Percentiles rank a stretch among this genome's conserved stretches.
These are phyloP conservation scores for Scolanthus callimorphus DNA, from an alignment of 92 coral and sea anemone genomes.

Conservation along the genomic window DNA sequence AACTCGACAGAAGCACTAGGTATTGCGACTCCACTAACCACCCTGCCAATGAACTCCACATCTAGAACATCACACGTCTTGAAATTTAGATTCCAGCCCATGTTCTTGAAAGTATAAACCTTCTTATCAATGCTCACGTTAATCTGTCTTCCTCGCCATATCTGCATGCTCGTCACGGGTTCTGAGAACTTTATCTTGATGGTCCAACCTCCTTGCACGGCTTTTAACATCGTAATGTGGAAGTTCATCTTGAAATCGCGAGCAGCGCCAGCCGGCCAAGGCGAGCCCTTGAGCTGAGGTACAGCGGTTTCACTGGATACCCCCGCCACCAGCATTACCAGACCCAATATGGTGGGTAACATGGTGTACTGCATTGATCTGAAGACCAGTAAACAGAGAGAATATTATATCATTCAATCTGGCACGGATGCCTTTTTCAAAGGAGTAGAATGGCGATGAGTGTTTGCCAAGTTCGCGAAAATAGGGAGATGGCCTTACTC, in stretches of 20 bases:
- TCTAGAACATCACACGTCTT: slow-evolving; percentile 7
- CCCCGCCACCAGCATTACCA: too few relatives aligned
- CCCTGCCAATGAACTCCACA: background rate
- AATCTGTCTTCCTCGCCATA: slow-evolving; percentile 32
- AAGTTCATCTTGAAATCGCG: slow-evolving; percentile 44
- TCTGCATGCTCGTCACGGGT: slow-evolving; percentile 21
- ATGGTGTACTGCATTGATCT: too few relatives aligned
- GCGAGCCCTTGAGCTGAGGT: background rate
- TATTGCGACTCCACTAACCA: background rate
- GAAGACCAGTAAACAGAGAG: too few relatives aligned
- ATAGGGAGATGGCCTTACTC: too few relatives aligned
- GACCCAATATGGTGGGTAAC: too few relatives aligned
- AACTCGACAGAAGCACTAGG: background rate
- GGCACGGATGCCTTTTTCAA: too few relatives aligned
- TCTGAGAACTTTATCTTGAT: slow-evolving; percentile 37
- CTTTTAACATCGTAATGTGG: slow-evolving; percentile 7
- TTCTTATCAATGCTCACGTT: slow-evolving; percentile 21
- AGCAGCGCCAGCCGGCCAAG: slow-evolving; percentile 38
- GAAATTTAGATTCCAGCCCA: slow-evolving; percentile 37
- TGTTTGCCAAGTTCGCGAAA: too few relatives aligned
- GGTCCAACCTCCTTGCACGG: slow-evolving; percentile 51
- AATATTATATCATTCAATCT: too few relatives aligned
- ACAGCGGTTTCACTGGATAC: too few relatives aligned
- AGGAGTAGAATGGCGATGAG: too few relatives aligned
- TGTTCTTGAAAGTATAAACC: slow-evolving; percentile 34